Evolutionary conservation across 2,797 vertebrate species (phyloP).

Genomic region (Parauchenoglanis punctatus): DNA sequence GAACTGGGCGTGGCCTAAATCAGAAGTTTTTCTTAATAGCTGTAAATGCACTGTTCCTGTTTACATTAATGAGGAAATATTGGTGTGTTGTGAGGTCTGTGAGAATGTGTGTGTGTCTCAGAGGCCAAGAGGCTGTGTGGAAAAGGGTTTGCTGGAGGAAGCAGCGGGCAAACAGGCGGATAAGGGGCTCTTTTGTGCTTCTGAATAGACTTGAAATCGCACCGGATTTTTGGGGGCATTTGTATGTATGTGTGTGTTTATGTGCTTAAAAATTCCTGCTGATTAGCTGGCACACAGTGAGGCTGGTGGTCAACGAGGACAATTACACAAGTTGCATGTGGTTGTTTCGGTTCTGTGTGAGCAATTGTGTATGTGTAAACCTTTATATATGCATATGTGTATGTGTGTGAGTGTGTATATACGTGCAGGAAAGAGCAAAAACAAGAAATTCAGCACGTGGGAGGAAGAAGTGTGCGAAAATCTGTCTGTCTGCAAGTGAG

Average conservation of each 20-base stretch:
- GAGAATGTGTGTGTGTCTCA: not conserved
- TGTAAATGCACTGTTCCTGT: not conserved
- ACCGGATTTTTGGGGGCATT: constrained; percentile 32
- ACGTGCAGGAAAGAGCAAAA: not conserved
- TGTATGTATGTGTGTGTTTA: constrained; percentile 26
- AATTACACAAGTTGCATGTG: constrained; percentile 19
- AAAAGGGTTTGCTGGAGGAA: constrained; percentile 17
- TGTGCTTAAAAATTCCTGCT: constrained; percentile 28
- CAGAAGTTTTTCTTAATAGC: not conserved
- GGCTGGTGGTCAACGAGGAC: constrained; percentile 38
- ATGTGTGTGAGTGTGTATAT: not conserved
- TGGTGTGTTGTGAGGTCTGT: not conserved
- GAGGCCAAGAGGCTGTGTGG: constrained; percentile 3
- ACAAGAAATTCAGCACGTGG: constrained; percentile 9
- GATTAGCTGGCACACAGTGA: constrained; percentile 44
- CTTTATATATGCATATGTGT: not conserved
- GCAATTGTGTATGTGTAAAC: not conserved
- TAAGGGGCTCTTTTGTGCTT: constrained; percentile 49
- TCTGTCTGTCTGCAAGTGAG: not conserved
- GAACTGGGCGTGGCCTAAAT: not conserved
- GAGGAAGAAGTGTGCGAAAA: constrained; percentile 19
- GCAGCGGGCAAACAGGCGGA: constrained; percentile 42
- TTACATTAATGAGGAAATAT: not conserved
- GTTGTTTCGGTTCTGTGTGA: not conserved
- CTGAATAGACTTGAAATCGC: constrained; percentile 47